Base-by-base conservation (phyloP, 2,797 vertebrate genomes). In the Limnodromus scolopaceus region DNA sequence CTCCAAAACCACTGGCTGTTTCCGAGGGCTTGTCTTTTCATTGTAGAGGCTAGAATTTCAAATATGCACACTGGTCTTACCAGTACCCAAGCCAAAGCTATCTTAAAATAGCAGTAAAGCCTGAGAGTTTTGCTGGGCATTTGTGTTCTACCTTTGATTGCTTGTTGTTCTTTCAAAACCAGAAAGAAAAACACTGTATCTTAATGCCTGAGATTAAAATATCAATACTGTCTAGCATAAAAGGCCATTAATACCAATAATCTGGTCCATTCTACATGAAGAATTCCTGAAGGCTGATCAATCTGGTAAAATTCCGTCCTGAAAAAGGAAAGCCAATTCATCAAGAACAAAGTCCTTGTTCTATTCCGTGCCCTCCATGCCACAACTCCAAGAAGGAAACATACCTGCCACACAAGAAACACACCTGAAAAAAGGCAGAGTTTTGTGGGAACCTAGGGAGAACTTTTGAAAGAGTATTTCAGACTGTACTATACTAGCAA, bases 11-110 rank as follows among this genome's bases (percentile, higher is more conserved):
- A 94, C 84, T 87, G 88, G 68, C 68, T 89, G 75, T 91, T 96
- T 93, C 86, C 2, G 64, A 96, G 91, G 92, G 84, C 72, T 95
- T 91, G 88, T 63, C 90, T 96, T 95, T 97, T 89, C 84, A 96
- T 36, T 75, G 61, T 75, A 78, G 75, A 72, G 60, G 38, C 88
- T 53, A 96, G 93, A 96, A 95, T 94, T 96, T 76, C 94, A 96
- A 94, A 63, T 60, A 89, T 65, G 88, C 64, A 78, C 79, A 5
- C 41, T 95, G 60, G 80, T 46, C 9, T 28, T 82, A 95, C 66
- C 85, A 90, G 39, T 27, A 57, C 0, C 0, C 60, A 71, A 91
- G 90, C 85, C 83, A 97, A 95, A 92, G 49, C 25, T 61, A 87
- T 84, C 83, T 80, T 75, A 91, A 94, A 94, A 94, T 71, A 97